Conservation (phyloP, 2,888 invertebrate species). For the Meiosimyza decipiens region DNA sequence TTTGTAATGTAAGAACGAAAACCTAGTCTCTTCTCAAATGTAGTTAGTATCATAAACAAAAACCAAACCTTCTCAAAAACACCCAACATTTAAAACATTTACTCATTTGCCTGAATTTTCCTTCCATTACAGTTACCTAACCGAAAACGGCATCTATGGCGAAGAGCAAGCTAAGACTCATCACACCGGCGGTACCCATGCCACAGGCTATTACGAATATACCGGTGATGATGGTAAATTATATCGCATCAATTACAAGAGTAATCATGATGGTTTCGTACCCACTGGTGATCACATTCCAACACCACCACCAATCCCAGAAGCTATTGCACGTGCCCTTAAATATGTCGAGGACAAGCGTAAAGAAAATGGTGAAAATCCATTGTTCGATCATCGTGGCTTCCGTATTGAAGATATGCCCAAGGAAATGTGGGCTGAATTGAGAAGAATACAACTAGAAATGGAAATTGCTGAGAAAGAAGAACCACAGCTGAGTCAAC, state of each 20-base stretch:
- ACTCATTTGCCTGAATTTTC: background rate
- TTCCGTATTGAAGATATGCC: slow-evolving; percentile 61
- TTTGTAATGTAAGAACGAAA: too few relatives aligned
- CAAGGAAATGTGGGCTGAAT: slow-evolving; percentile 52
- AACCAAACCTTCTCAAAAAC: too few relatives aligned
- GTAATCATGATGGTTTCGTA: slow-evolving; percentile 70
- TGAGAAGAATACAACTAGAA: slow-evolving; percentile 55
- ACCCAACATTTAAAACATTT: background rate
- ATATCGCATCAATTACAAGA: slow-evolving; percentile 69
- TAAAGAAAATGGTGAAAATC: slow-evolving; percentile 57
- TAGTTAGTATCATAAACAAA: too few relatives aligned
- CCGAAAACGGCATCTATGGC: slow-evolving; percentile 71
- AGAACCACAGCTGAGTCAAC: slow-evolving; percentile 2
- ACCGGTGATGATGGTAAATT: slow-evolving; percentile 73
- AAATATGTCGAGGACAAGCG: slow-evolving; percentile 73
- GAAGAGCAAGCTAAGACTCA: slow-evolving; percentile 71
- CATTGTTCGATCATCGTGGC: slow-evolving; percentile 60
- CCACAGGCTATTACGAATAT: slow-evolving; percentile 76
- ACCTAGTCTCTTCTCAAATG: too few relatives aligned
- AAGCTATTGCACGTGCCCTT: slow-evolving; percentile 77
- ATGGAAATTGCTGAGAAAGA: slow-evolving; percentile 54
- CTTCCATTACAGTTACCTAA: slow-evolving; percentile 66
- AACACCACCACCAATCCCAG: slow-evolving; percentile 79
- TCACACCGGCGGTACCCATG: slow-evolving; percentile 69
- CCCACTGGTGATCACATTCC: slow-evolving; percentile 75